phyloP scores from a whole-genome alignment of 2,888 invertebrate genomes.

The Pocota personata region DNA sequence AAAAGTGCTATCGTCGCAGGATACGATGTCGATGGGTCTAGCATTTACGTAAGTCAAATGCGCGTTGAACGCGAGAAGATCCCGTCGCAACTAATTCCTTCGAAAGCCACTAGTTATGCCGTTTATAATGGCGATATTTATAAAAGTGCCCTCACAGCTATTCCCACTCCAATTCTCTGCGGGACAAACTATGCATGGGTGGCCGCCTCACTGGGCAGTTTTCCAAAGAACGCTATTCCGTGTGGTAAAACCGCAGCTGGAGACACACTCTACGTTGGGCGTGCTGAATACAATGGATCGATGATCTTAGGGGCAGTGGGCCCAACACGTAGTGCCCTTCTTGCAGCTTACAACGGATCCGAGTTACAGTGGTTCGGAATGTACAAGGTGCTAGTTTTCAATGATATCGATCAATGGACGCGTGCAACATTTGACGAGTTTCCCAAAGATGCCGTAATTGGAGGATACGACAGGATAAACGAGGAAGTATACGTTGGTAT shows the following conservation, averaged over 20 bases:
- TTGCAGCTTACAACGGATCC: constrained; percentile 22
- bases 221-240: constrained; percentile 42
- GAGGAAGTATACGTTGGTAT: constrained; percentile 12
- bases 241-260: constrained; percentile 30
- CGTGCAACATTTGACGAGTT: constrained; percentile 9
- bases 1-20: constrained; percentile 27
- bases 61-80: constrained; percentile 17
- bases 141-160: constrained; percentile 29
- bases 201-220: constrained; percentile 15
- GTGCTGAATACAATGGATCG: constrained; percentile 40
- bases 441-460: constrained; percentile 27
- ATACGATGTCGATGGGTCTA: constrained; percentile 22
- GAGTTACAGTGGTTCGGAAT: constrained; percentile 45
- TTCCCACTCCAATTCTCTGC: constrained; percentile 40
- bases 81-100: constrained; percentile 30
- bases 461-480: constrained; percentile 22
- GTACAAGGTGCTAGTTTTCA: constrained; percentile 35
- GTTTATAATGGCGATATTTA: constrained; percentile 36
- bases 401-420: constrained; percentile 36
- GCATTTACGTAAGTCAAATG: constrained; percentile 42
- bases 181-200: constrained; percentile 26
- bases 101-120: constrained; percentile 23
- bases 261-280: constrained; percentile 34
- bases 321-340: constrained; percentile 12
- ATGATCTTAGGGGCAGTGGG: constrained; percentile 29